Base-by-base conservation (phyloP, 2,113 vertebrate genomes). In the Arvicanthis niloticus region DNA sequence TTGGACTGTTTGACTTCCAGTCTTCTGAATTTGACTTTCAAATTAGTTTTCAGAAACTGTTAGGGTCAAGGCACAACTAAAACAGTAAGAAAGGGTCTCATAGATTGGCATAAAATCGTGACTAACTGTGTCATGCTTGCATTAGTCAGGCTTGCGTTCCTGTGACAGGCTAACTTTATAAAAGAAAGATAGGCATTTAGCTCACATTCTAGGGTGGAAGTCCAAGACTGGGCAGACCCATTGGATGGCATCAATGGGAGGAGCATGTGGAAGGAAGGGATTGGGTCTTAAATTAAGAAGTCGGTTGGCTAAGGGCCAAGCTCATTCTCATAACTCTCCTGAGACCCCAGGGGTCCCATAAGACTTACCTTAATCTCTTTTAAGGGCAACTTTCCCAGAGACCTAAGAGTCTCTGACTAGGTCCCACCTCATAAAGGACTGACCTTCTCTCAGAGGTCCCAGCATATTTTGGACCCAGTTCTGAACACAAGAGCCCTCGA, bases 1-100 rank as follows among this genome's bases (percentile, higher is more conserved):
- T 12, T 76, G 9, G 62, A 72, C 51, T 85, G 62, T 80, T 73
- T 86, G 65, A 89, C 31, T 88, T 91, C 45, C 51, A 51, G 78
- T 62, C 53, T 67, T 82, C n/a, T 65, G 48, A 85, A 82, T 96
- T 92, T 96, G 82, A 93, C 40, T 96, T 95, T 87, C 68, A 91
- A 93, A 70, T 87, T 73, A 65, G 45, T n/a, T 87, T 93, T 80
- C 68, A 58, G 77, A 48, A 53, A 78, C 45, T 90, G 76, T 75
- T n/a, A 12, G 8, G 48, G 4, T 48, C 51, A 34, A 58, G 31
- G 34, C 19, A 51, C 78, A 53, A 56, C 34, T 90, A 81, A 95
- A 95, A 88, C 81, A 88, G n/a, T 82, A 81, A 84, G 73, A 96
- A 70, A 90, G 56, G 42, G 17, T 15, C 77, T 15, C 77, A 84